Evolutionary conservation across 2,113 vertebrate genomes (phyloP).

Genomic region (Amblyopsis rosae): DNA sequence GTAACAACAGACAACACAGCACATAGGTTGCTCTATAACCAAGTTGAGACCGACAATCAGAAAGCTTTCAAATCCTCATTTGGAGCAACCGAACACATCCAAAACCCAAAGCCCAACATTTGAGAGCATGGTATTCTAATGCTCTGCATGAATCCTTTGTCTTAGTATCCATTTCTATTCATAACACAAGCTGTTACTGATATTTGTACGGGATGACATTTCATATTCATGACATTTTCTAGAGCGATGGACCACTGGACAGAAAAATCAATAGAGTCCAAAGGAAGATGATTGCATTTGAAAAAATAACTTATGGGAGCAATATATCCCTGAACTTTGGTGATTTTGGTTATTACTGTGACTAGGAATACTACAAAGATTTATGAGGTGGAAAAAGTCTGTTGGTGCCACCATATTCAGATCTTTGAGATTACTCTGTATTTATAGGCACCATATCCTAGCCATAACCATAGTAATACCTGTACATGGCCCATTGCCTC

Average conservation of each 20-base stretch:
- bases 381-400: neutral
- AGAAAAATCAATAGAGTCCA: neutral
- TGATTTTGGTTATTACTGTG: neutral
- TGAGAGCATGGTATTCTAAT: too few relatives aligned
- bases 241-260: constrained; percentile 34
- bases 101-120: neutral
- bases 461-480: too few relatives aligned
- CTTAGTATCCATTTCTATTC: too few relatives aligned
- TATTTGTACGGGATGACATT: constrained; percentile 53
- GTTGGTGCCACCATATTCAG: too few relatives aligned
- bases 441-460: too few relatives aligned
- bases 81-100: neutral
- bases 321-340: constrained; percentile 1
- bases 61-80: constrained; percentile 1
- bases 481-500: too few relatives aligned
- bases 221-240: constrained; percentile 68
- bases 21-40: constrained; percentile 4
- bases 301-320: neutral
- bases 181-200: constrained; percentile 14
- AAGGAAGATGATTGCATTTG: constrained; percentile 4
- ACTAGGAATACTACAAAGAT: neutral
- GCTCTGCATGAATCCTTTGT: too few relatives aligned
- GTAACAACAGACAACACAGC: neutral
- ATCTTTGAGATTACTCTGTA: too few relatives aligned
- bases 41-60: neutral